Evolutionary conservation across 2,113 vertebrate genomes (phyloP), one percentile per base, ranked within the genome.

Genomic region (Trinectes maculatus): DNA sequence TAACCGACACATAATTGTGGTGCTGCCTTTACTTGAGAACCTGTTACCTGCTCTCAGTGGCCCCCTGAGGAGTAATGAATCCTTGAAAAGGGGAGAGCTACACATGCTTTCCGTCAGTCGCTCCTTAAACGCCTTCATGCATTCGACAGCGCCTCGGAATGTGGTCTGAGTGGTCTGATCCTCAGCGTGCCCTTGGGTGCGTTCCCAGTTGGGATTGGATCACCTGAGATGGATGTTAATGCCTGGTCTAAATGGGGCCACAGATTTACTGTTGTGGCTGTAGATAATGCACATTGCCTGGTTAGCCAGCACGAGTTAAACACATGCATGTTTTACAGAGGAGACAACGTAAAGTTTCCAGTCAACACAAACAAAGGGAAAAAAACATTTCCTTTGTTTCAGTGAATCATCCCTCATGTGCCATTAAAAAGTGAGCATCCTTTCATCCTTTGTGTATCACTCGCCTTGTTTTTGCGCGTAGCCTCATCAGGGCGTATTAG

Each of bases 371-470:
- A n/a, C n/a, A n/a, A n/a, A n/a, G n/a, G n/a, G n/a, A n/a, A n/a
- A n/a, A 13, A n/a, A 39, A 16, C 15, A 6, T 16, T n/a, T 13
- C n/a, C 37, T 16, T 39, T 1, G 4, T 4, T 49, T 46, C n/a
- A n/a, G 4, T 31, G 25, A 36, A 16, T 24, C 43, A 29, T 59
- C 19, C 52, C 19, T 5, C 2, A 16, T 47, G 24, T 39, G 25
- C 36, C 28, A 46, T 53, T 18, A 36, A 8, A 9, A 2, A 72
- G 49, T 26, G 51, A 47, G 52, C 26, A 19, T 15, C 13, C n/a
- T 19, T 37, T 69, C 25, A 68, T 61, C 25, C 19, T 69, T 47
- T 59, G 28, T 54, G 44, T 62, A 51, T 39, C 39, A 62, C 13
- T 24, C 42, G 55, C 1, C n/a, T 21, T 39, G 33, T 54, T 52